Base-by-base conservation (phyloP, 1,140 invertebrate genomes). In the Plectrocnemia conspersa region DNA sequence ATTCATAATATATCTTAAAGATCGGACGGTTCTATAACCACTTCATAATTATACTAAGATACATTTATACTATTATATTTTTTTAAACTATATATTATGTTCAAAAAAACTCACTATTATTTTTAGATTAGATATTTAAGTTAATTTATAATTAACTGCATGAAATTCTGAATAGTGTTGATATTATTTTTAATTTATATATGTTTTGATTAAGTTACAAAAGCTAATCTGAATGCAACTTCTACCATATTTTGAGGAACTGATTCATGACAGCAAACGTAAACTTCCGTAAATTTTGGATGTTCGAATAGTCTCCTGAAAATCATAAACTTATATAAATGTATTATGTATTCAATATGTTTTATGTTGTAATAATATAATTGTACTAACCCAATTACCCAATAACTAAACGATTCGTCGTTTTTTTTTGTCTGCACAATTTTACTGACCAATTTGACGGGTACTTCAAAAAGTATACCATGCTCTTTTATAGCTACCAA, bases 211-310 rank as follows among this genome's bases (percentile, higher is more conserved):
- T 24, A 50, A n/a, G 32, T 21, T 1, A 50, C 33, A 25, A 78
- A 70, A 48, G 77, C 79, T 3, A 89, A 70, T 56, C 85, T 77
- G 66, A 89, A 89, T 10, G 86, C 86, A 64, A 90, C 79, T 76
- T 91, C 88, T 5, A 88, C 79, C 48, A 89, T 75, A 75, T 90
- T 89, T 68, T 90, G 87, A 0, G 87, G 84, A 5, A 85, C 77
- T 33, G 79, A 79, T 54, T 89, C 86, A 55, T 86, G 78, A 67
- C 89, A 88, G 68, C 88, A 91, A 22, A 90, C 76, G 64, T 89
- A 91, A 0, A 90, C 70, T 67, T 91, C 87, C 63, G 82, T 78
- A 7, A 81, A 77, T 62, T 85, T 79, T 0, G 86, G 86, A 40
- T 79, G 78, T 52, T 80, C 81, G 64, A 88, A 87, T 9, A 89